Evolutionary conservation across 2,113 vertebrate genomes (phyloP).

Genomic region (Pteropus alecto): DNA sequence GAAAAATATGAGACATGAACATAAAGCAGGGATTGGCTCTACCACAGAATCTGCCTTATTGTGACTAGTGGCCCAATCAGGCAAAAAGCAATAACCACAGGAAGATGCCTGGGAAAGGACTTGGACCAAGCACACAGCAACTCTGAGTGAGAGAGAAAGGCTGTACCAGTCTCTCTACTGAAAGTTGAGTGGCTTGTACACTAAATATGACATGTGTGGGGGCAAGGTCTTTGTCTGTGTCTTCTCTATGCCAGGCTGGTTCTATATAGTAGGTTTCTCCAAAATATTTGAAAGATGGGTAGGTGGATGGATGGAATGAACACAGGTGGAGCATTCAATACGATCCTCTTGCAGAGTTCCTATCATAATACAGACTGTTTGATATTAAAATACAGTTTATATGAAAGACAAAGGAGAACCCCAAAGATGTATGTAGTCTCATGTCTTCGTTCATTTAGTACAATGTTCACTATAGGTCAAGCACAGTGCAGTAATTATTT

Average conservation of each 20-base stretch:
- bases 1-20: background rate
- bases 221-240: background rate
- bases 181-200: background rate
- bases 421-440: background rate
- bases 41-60: background rate
- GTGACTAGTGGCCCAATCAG: background rate
- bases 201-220: background rate
- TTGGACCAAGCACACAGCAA: background rate
- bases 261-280: background rate
- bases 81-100: background rate
- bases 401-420: background rate
- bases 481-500: background rate
- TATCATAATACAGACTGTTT: background rate
- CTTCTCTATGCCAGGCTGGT: background rate
- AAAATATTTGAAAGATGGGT: background rate
- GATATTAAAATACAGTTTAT: background rate
- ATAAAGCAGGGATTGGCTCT: background rate
- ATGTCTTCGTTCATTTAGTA: background rate
- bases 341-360: background rate
- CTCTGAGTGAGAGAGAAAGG: background rate
- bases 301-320: background rate
- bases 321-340: background rate
- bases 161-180: background rate
- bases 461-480: background rate
- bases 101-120: background rate